These are phyloP conservation scores for Vulpes vulpes DNA, from an alignment of 2,113 vertebrate genomes.

Conservation along the genomic window DNA sequence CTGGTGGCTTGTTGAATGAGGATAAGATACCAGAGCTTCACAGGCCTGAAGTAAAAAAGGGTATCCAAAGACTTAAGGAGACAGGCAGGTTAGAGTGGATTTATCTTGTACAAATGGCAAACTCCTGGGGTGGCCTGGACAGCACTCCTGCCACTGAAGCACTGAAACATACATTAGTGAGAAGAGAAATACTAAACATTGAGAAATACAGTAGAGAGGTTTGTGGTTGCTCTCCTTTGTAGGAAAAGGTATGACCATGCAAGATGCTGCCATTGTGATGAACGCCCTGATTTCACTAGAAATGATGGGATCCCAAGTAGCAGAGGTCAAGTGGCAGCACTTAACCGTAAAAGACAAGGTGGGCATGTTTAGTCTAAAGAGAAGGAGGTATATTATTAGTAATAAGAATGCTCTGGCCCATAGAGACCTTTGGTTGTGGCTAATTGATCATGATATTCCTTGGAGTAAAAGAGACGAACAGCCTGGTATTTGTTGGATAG, in stretches of 20 bases:
- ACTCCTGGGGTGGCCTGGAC: background rate
- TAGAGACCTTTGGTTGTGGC: constrained; percentile 4
- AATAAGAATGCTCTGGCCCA: background rate
- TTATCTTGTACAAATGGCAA: background rate
- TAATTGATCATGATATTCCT: background rate
- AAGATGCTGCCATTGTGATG: constrained; percentile 21
- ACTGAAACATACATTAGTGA: background rate
- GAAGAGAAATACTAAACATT: background rate
- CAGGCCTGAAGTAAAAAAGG: background rate
- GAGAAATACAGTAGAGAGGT: background rate
- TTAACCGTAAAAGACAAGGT: constrained; percentile 9
- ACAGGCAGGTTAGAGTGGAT: background rate
- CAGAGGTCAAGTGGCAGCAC: background rate
- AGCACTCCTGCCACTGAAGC: background rate
- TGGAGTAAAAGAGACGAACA: background rate
- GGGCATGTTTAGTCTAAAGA: background rate
- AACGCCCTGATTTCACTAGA: constrained; percentile 11
- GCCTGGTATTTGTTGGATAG: background rate
- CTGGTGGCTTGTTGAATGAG: background rate
- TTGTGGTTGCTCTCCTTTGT: constrained; percentile 23
- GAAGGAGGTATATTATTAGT: background rate
- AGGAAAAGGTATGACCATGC: background rate
- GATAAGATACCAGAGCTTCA: background rate
- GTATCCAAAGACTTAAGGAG: background rate
- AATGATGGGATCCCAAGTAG: background rate